A percentile compares a stretch with the other conserved stretches of the same genome.
Evolutionary conservation across 2,888 invertebrate species (phyloP).

Genomic region (Mycalesis mineus): DNA sequence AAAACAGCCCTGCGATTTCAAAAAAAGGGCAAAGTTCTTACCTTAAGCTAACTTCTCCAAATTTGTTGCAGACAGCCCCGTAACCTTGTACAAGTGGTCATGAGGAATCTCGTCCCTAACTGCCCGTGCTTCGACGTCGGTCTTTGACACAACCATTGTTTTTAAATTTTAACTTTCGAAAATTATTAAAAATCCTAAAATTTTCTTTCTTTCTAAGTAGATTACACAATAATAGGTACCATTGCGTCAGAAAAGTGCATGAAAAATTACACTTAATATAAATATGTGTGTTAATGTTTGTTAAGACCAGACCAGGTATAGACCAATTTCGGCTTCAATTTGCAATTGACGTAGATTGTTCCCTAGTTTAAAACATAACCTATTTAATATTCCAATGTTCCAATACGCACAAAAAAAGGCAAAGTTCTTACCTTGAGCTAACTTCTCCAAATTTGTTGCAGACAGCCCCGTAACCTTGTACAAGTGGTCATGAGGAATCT

Average conservation of each 20-base stretch:
- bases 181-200: not conserved
- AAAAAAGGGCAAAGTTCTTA: conserved; percentile 31
- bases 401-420: not conserved
- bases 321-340: no score
- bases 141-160: conserved; percentile 44
- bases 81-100: conserved; percentile 64
- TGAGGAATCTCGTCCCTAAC: conserved; percentile 59
- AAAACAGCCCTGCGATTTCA: not conserved
- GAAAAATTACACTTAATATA: no score
- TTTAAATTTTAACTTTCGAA: conserved; percentile 17
- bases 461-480: conserved; percentile 67
- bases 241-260: no score
- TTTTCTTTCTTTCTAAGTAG: no score
- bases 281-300: no score
- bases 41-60: conserved; percentile 66
- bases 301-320: no score
- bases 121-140: conserved; percentile 45
- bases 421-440: conserved; percentile 55
- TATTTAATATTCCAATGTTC: no score
- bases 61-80: conserved; percentile 61
- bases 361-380: no score
- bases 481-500: conserved; percentile 64
- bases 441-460: conserved; percentile 59
- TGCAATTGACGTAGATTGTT: no score
- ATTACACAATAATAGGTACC: no score